These are phyloP conservation scores for Discoglossus pictus DNA, from an alignment of 2,797 vertebrate species.

Conservation along the genomic window DNA sequence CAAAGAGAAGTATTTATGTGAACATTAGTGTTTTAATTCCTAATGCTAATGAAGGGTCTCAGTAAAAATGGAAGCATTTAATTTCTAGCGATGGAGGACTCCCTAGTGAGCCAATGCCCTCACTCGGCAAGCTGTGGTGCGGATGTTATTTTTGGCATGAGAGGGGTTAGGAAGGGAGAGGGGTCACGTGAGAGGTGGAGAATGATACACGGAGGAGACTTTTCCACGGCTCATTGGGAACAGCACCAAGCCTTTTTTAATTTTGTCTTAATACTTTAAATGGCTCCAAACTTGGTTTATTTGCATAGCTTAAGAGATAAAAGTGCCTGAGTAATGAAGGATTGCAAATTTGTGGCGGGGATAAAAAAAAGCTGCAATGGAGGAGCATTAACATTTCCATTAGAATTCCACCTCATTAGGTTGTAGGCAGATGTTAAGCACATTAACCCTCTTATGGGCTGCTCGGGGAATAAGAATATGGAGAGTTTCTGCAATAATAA, in stretches of 20 bases:
- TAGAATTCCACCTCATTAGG: slow-evolving; percentile 53
- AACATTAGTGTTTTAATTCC: neutral
- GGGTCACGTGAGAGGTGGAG: slow-evolving; percentile 39
- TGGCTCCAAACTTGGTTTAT: slow-evolving; percentile 63
- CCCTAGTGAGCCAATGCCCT: slow-evolving; percentile 27
- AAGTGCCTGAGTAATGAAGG: slow-evolving; percentile 57
- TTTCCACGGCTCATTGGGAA: slow-evolving; percentile 65
- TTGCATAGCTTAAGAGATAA: slow-evolving; percentile 68
- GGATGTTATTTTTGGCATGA: slow-evolving; percentile 28
- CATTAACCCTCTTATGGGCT: slow-evolving; percentile 44
- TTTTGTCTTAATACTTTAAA: slow-evolving; percentile 65
- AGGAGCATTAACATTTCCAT: slow-evolving; percentile 47
- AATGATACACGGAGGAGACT: slow-evolving; percentile 55
- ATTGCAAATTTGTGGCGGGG: slow-evolving; percentile 30
- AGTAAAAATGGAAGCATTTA: slow-evolving; percentile 26
- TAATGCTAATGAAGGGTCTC: slow-evolving; percentile 15
- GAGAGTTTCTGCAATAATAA: too few species aligned
- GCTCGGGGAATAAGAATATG: slow-evolving; percentile 4
- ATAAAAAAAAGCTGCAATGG: slow-evolving; percentile 18
- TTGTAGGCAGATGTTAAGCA: slow-evolving; percentile 51
- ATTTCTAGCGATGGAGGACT: slow-evolving; percentile 2
- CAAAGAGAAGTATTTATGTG: slow-evolving; percentile 9
- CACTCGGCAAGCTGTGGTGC: slow-evolving; percentile 1
- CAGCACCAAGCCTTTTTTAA: slow-evolving; percentile 64
- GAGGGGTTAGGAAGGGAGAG: slow-evolving; percentile 27